Evolutionary conservation across 1,140 invertebrate species (phyloP).

Genomic region (Campoletis sonorensis): DNA sequence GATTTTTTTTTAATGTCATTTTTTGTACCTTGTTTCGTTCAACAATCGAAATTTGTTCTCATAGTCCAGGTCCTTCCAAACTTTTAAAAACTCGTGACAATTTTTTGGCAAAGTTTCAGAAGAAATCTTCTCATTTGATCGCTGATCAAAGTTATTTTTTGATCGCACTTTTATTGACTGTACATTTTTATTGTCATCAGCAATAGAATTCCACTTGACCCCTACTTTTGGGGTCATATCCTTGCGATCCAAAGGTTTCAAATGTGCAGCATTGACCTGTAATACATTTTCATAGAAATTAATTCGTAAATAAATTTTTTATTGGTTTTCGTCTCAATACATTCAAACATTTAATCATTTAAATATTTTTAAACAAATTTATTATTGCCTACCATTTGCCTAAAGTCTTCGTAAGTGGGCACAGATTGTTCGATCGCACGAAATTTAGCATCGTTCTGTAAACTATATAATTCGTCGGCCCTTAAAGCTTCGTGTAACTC

Average conservation of each 20-base stretch:
- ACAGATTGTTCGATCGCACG: constrained; percentile 77
- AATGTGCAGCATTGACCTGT: constrained; percentile 72
- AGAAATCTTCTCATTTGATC: constrained; percentile 37
- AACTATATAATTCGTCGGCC: constrained; percentile 77
- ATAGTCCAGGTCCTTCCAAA: constrained; percentile 47
- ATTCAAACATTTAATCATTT: too few species aligned
- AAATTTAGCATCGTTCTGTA: constrained; percentile 81
- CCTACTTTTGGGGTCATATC: constrained; percentile 56
- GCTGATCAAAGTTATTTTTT: constrained; percentile 8
- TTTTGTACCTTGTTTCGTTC: constrained; percentile 31
- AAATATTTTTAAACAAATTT: background rate
- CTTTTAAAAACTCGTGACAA: constrained; percentile 52
- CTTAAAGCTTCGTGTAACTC: constrained; percentile 72
- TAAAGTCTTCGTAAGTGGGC: constrained; percentile 79
- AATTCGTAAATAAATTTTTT: background rate
- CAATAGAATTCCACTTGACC: constrained; percentile 59
- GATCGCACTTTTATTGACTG: constrained; percentile 2
- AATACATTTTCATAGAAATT: constrained; percentile 39
- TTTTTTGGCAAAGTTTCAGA: constrained; percentile 11
- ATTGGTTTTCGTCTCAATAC: background rate
- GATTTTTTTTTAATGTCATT: background rate
- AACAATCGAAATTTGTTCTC: constrained; percentile 53
- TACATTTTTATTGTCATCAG: background rate
- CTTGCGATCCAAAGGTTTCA: constrained; percentile 63
- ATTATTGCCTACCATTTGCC: constrained; percentile 67